A percentile compares a stretch with the other conserved stretches of the same genome.
phyloP scores from a whole-genome alignment of 2,113 vertebrate genomes.

The Lontra canadensis region DNA sequence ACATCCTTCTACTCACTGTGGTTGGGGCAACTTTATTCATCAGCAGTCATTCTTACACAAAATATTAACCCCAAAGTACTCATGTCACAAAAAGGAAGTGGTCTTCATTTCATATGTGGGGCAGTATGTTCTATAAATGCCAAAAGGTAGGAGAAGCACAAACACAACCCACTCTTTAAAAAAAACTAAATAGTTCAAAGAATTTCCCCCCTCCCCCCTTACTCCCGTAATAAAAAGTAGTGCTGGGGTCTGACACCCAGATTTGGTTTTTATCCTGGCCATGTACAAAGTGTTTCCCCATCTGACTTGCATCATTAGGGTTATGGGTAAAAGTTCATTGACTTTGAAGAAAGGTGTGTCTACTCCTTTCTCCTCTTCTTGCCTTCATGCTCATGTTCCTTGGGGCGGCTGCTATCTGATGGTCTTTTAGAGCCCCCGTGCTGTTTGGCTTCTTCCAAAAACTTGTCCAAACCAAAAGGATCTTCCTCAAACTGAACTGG shows the following conservation, averaged over 20 bases:
- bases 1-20: conserved; percentile 43
- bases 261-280: conserved; percentile 42
- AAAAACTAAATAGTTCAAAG: conserved; percentile 73
- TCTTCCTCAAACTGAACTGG: conserved; percentile 99
- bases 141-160: conserved; percentile 63
- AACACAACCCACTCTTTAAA: conserved; percentile 68
- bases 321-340: conserved; percentile 68
- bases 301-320: conserved; percentile 62
- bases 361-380: conserved; percentile 99
- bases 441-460: conserved; percentile 99
- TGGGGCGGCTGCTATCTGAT: conserved; percentile 93
- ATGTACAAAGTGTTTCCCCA: conserved; percentile 56
- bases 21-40: conserved; percentile 69
- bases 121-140: conserved; percentile 60
- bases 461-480: conserved; percentile 99
- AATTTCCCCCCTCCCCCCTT: conserved; percentile 19
- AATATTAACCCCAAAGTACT: conserved; percentile 70
- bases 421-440: conserved; percentile 97
- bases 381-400: conserved; percentile 96
- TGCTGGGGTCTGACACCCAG: conserved; percentile 55
- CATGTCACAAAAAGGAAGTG: conserved; percentile 65
- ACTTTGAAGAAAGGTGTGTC: conserved; percentile 51
- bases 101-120: conserved; percentile 73
- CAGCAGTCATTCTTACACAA: conserved; percentile 65
- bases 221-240: conserved; percentile 69